A percentile compares a stretch with the other conserved stretches of the same genome.
phyloP scores from a whole-genome alignment of 2,113 vertebrate species.

The Glaucomys volans region DNA sequence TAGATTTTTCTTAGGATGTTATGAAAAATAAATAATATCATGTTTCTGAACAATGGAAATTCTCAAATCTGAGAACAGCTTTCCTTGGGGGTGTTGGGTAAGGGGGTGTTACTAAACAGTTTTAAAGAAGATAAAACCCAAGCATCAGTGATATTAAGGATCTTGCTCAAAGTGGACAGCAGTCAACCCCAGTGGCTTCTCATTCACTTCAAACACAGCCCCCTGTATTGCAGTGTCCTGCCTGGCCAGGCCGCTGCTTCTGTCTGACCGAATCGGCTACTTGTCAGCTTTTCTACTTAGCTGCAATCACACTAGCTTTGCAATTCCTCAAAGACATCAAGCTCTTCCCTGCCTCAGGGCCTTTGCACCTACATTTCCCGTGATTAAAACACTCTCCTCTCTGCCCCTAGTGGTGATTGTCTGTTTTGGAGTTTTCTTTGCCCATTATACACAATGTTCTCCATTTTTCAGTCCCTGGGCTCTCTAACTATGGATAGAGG shows the following conservation, averaged over 20 bases:
- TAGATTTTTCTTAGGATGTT: background rate
- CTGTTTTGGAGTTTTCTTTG: background rate
- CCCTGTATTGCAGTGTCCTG: background rate
- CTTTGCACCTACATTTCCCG: too few species aligned
- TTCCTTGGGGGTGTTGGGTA: background rate
- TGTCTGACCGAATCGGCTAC: background rate
- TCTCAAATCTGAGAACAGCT: background rate
- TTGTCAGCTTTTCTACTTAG: background rate
- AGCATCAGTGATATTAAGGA: background rate
- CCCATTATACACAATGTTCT: background rate
- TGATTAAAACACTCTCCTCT: background rate
- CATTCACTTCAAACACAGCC: background rate
- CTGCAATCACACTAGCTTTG: background rate
- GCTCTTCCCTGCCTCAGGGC: background rate
- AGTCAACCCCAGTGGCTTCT: background rate
- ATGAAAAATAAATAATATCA: background rate
- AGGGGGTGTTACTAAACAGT: background rate
- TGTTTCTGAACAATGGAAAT: background rate
- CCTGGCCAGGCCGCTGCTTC: background rate
- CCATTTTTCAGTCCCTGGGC: fast-evolving
- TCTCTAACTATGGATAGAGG: background rate
- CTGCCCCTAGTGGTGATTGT: background rate
- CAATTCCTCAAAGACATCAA: background rate
- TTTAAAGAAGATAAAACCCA: background rate
- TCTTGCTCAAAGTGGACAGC: background rate